Evolutionary conservation across 2,113 vertebrate genomes (phyloP), one percentile per base, ranked within the genome.

Genomic region (Orycteropus afer): DNA sequence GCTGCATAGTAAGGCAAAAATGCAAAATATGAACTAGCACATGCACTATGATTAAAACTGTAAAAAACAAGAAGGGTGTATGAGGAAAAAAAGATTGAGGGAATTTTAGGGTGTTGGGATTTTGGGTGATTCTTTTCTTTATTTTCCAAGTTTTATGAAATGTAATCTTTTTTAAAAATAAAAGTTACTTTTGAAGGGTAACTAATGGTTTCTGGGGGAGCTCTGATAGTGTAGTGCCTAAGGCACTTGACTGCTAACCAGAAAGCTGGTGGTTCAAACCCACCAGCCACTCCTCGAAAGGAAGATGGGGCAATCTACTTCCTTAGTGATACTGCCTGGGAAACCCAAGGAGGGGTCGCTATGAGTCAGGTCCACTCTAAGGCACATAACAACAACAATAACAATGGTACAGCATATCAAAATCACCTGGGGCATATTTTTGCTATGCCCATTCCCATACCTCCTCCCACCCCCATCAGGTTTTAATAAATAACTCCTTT

Each of bases 1-100:
- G 85, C 25, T 57, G 17, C 55, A 87, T 55, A 55, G n/a, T 91
- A 82, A 89, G 79, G 18, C 45, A 92, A 96, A 91, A 92, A 86
- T 87, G 77, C 81, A 74, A 95, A 92, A 67, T 80, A 80, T 69
- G 47, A 91, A 76, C 27, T 90, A 42, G 87, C 65, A 89, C 71
- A 69, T 86, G 78, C 4, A 34, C 59, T 81, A 27, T 81, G 40
- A 95, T 91, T 93, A 88, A 94, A 92, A 77, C 37, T 23, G 34
- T 95, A 71, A 87, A 94, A 47, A 89, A 74, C 76, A 90, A 59
- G 17, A 83, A 82, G 73, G 59, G 34, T 89, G 22, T n/a, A 57
- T 67, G 34, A 91, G 40, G 84, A n/a, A 51, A 83, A 42, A 82
- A 78, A 87, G 78, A 69, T 17, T 5, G 23, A 22, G 42, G 18